Base-by-base conservation (phyloP, 1,140 invertebrate species). In the Meloidogyne floridensis region DNA sequence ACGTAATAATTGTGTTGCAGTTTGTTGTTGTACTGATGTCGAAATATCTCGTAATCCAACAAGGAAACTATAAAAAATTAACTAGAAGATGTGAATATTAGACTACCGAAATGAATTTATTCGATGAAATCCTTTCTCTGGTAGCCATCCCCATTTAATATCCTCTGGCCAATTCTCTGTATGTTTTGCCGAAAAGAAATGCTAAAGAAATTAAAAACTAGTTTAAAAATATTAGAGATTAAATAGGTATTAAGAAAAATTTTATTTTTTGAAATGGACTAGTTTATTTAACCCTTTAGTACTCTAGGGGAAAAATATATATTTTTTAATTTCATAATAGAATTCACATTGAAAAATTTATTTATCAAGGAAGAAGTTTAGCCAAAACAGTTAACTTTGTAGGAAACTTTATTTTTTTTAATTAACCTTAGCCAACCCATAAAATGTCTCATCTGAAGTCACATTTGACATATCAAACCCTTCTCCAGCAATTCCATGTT, bases 401-500 rank as follows among this genome's bases (percentile, higher is more conserved):
- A 20, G 20, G 20, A 20, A 1, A 20, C 1, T 20, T 1, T 32
- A 32, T 32, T 32, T 32, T n/a, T 20, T 47, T 47, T 1, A 2
- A 2, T 7, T 53, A 13, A 79, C 77, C 65, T 82, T 78, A 65
- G 88, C 86, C 15, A 88, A 54, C 15, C 84, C 81, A 79, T 89
- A 89, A 80, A 89, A 86, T n/a, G 53, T 54, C 9, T 54, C 10
- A 13, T 80, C 56, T 9, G 20, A 18, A 93, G 91, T 84, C 94
- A 79, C 77, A 71, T 72, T 43, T 94, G 2, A 18, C 78, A 72
- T n/a, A 65, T 65, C 93, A 92, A 85, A 74, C 13, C 71, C 83
- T 8, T 81, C 76, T n/a, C 11, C 32, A 2, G 32, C 15, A 9
- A 78, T 94, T 94, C 6, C 94, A 90, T 87, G 93, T 94, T 59